phyloP scores from a whole-genome alignment of 2,888 invertebrate species.

The Steinernema carpocapsae region DNA sequence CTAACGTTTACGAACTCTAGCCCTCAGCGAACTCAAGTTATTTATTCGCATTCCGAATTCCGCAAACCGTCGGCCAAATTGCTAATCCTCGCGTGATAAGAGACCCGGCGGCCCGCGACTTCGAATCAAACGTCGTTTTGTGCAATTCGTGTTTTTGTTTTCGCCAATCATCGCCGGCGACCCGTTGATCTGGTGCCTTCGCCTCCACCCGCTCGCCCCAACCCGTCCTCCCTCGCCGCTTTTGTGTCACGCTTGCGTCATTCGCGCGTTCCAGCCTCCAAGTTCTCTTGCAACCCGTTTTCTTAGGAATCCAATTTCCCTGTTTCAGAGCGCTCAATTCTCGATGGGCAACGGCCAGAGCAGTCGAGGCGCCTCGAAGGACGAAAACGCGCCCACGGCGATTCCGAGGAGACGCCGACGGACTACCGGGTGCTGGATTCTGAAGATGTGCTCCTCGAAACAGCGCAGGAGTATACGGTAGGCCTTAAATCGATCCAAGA shows the following conservation, averaged over 20 bases:
- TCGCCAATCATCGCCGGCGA: neutral
- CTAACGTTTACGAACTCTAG: too few relatives aligned
- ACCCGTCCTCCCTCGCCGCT: too few relatives aligned
- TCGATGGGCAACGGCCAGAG: slow-evolving; percentile 28
- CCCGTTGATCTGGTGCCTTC: slow-evolving; percentile 17
- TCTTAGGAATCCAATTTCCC: neutral
- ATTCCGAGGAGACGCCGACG: neutral
- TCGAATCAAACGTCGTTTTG: too few relatives aligned
- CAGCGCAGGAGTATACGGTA: slow-evolving; percentile 21
- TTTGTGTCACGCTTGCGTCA: neutral
- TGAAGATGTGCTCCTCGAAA: slow-evolving; percentile 26
- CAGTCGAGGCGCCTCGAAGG: slow-evolving; percentile 15
- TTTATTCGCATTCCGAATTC: too few relatives aligned
- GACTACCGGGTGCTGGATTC: slow-evolving; percentile 12
- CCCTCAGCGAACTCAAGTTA: too few relatives aligned
- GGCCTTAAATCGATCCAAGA: too few relatives aligned
- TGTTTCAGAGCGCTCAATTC: slow-evolving; percentile 1
- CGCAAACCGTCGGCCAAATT: too few relatives aligned
- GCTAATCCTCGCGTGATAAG: too few relatives aligned
- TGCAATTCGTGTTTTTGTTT: slow-evolving; percentile 5
- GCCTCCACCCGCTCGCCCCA: neutral
- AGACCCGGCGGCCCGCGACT: too few relatives aligned
- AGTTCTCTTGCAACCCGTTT: neutral
- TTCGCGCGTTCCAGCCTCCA: neutral
- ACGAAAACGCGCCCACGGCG: neutral